A percentile compares a stretch with the other conserved stretches of the same genome.
These are phyloP conservation scores for Thumatha senex DNA, from an alignment of 2,888 invertebrate genomes.

Conservation along the genomic window DNA sequence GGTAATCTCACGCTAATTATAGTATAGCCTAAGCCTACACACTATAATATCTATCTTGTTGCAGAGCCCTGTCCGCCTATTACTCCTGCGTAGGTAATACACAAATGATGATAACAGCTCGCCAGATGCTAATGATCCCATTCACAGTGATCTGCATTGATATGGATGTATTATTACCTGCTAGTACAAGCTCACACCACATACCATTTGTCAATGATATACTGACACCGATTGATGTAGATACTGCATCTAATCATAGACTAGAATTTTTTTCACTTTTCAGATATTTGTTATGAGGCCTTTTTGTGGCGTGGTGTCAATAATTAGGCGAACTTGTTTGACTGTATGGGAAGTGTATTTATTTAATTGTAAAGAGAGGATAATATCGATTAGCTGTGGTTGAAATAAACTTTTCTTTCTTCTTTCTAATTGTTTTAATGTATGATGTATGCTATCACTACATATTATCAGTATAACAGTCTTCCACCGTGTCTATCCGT, in stretches of 20 bases:
- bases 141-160: conserved; percentile 75
- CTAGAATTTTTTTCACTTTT: conserved; percentile 32
- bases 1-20: not conserved
- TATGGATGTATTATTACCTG: conserved; percentile 62
- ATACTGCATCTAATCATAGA: conserved; percentile 45
- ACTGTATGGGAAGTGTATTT: too few relatives aligned
- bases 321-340: too few relatives aligned
- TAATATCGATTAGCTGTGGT: too few relatives aligned
- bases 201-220: conserved; percentile 44
- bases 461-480: too few relatives aligned
- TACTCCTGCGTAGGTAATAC: conserved; percentile 13
- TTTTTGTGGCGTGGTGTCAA: too few relatives aligned
- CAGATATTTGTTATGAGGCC: not conserved
- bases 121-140: conserved; percentile 68
- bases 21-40: not conserved
- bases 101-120: conserved; percentile 62
- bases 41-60: not conserved
- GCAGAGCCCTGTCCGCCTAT: not conserved
- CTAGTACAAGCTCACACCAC: conserved; percentile 46
- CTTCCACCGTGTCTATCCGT: too few relatives aligned
- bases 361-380: too few relatives aligned
- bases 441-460: too few relatives aligned
- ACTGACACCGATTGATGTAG: conserved; percentile 37
- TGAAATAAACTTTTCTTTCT: too few relatives aligned
- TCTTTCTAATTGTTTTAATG: too few relatives aligned